Evolutionary conservation across 2,113 vertebrate genomes (phyloP).

Genomic region (Ranitomeya imitator): DNA sequence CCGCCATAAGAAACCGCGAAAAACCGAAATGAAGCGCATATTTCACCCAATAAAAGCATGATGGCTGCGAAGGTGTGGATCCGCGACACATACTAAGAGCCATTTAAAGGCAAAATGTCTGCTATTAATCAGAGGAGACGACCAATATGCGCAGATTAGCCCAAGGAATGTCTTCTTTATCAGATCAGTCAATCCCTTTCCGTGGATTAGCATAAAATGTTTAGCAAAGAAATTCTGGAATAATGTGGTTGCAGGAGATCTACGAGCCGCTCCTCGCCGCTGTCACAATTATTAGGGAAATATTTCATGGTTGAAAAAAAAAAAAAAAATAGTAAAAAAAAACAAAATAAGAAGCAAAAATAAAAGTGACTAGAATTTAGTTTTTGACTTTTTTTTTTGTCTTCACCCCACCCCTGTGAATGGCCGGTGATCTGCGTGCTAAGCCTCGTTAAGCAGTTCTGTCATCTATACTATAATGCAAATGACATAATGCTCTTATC

Average conservation of each 20-base stretch:
- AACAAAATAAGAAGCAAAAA: background rate
- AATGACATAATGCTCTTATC: slow-evolving; percentile 48
- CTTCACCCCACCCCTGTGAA: background rate
- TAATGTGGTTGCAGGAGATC: slow-evolving; percentile 51
- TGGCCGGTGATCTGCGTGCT: slow-evolving; percentile 22
- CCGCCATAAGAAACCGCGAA: slow-evolving; percentile 5
- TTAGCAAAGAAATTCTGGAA: slow-evolving; percentile 39
- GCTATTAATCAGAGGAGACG: slow-evolving; percentile 48
- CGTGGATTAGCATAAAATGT: slow-evolving; percentile 52
- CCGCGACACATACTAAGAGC: slow-evolving; percentile 37
- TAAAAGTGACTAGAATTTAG: background rate
- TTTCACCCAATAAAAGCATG: slow-evolving; percentile 49
- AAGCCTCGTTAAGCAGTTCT: slow-evolving; percentile 47
- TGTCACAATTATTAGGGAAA: slow-evolving; percentile 49
- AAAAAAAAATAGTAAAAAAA: background rate
- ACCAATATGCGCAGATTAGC: slow-evolving; percentile 52
- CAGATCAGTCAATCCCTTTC: slow-evolving; percentile 47
- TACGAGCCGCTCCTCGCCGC: slow-evolving; percentile 5
- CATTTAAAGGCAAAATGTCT: slow-evolving; percentile 38
- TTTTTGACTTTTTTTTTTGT: background rate
- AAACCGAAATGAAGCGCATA: slow-evolving; percentile 47
- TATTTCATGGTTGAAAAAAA: slow-evolving; percentile 22
- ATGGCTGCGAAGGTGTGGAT: slow-evolving; percentile 38
- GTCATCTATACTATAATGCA: slow-evolving; percentile 50
- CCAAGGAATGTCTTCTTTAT: slow-evolving; percentile 44